Evolutionary conservation across 2,113 vertebrate genomes (phyloP), one percentile per base, ranked within the genome.

Genomic region (Phalacrocorax pelagicus): DNA sequence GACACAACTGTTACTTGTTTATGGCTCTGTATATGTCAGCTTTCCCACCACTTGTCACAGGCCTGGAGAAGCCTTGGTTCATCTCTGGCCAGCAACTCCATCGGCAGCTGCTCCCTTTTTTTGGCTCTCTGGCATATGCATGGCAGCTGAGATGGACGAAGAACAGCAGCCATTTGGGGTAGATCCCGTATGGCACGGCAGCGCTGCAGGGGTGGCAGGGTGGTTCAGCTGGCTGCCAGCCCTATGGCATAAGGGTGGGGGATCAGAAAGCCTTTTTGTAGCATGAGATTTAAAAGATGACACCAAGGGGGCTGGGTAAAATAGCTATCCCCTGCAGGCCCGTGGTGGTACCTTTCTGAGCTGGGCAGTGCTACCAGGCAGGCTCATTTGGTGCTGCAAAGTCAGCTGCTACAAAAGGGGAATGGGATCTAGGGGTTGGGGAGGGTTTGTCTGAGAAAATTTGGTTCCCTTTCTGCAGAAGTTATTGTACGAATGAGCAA

Each of bases 281-380:
- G 81, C 38, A 24, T 3, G 22, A 34, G 30, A 17, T 26, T 5
- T 27, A 55, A 71, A 80, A 55, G 32, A n/a, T 47, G 58, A 19
- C 14, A 40, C 32, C 29, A 21, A 40, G 49, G 44, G 36, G 16
- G 2, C 8, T 38, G 51, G 16, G 51, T 30, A 40, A 65, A 79
- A 72, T 1, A 32, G 18, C 7, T 1, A 1, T 52, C 49, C 18
- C 46, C 20, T n/a, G 49, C n/a, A 81, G 32, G 46, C 4, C 6
- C 0, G 0, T 0, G 3, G 49, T 16, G 20, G 7, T 42, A 34
- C 13, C 16, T 11, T 67, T 27, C n/a, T 44, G 40, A 70, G 20
- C n/a, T 26, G 36, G 30, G 21, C 34, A 57, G n/a, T 10, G 16
- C 21, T 71, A 44, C 46, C 3, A 3, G 52, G 8, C 34, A 61